phyloP scores from a whole-genome alignment of 1,140 invertebrate genomes.

The Drosophila ercepeae region DNA sequence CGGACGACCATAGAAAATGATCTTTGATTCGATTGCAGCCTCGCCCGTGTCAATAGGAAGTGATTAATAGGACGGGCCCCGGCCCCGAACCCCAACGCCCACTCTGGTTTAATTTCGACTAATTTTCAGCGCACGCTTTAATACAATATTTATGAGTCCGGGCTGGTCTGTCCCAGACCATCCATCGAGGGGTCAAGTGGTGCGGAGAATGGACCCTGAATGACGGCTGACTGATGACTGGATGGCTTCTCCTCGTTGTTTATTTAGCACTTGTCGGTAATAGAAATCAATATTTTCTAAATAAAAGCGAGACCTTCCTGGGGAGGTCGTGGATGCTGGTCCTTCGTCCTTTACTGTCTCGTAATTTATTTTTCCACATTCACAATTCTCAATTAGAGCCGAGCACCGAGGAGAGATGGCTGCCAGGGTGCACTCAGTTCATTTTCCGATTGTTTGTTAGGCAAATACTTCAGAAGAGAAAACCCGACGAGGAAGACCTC shows the following conservation, averaged over 20 bases:
- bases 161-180: constrained; percentile 52
- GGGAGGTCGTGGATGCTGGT: constrained; percentile 13
- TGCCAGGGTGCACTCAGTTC: constrained; percentile 50
- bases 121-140: constrained; percentile 76
- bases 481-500: constrained; percentile 27
- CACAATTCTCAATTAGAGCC: constrained; percentile 80
- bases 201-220: constrained; percentile 33
- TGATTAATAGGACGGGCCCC: constrained; percentile 66
- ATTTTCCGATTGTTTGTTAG: constrained; percentile 79
- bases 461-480: constrained; percentile 71
- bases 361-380: constrained; percentile 82
- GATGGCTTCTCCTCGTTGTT: constrained; percentile 38
- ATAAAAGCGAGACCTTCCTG: constrained; percentile 50
- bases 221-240: constrained; percentile 28
- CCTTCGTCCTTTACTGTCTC: constrained; percentile 34
- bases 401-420: constrained; percentile 10
- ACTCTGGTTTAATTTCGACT: constrained; percentile 71
- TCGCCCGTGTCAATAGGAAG: constrained; percentile 70
- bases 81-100: background rate
- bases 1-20: constrained; percentile 62
- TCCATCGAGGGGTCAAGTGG: constrained; percentile 64
- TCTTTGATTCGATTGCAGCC: constrained; percentile 66
- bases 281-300: constrained; percentile 83
- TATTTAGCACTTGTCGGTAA: constrained; percentile 72
- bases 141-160: constrained; percentile 72